These are phyloP conservation scores for Phragmatobia fuliginosa DNA, from an alignment of 2,888 invertebrate genomes.

Conservation along the genomic window DNA sequence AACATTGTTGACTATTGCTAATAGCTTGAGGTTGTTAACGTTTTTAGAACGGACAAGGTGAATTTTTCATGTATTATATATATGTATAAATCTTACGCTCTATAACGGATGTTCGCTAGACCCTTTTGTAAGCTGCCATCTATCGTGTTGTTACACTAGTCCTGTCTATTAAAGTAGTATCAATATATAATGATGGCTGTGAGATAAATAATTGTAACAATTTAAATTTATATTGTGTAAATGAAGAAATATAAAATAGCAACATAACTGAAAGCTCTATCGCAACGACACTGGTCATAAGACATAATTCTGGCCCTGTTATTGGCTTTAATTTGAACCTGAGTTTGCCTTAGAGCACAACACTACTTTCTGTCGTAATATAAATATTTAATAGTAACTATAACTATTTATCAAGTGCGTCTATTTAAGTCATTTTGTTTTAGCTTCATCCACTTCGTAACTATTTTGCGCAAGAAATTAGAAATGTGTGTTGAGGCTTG, in stretches of 20 bases:
- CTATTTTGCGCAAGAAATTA: not conserved
- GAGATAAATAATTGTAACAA: constrained; percentile 85
- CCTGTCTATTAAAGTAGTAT: constrained; percentile 85
- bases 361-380: constrained; percentile 10
- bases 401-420: not conserved
- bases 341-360: not conserved
- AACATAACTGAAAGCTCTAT: constrained; percentile 69
- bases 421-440: not conserved
- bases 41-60: constrained; percentile 84
- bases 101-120: constrained; percentile 83
- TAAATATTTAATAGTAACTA: not conserved
- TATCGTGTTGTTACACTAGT: constrained; percentile 83
- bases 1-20: constrained; percentile 87
- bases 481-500: constrained; percentile 2
- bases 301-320: constrained; percentile 47
- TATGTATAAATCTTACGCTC: constrained; percentile 68
- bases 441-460: not conserved
- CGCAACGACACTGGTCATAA: constrained; percentile 65
- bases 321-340: constrained; percentile 35
- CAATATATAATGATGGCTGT: constrained; percentile 87
- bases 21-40: constrained; percentile 87
- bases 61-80: constrained; percentile 83
- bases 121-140: constrained; percentile 85
- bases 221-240: constrained; percentile 86
- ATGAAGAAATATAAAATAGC: constrained; percentile 75